Base-by-base conservation (phyloP, 2,113 vertebrate species). In the Todiramphus saurophagus region DNA sequence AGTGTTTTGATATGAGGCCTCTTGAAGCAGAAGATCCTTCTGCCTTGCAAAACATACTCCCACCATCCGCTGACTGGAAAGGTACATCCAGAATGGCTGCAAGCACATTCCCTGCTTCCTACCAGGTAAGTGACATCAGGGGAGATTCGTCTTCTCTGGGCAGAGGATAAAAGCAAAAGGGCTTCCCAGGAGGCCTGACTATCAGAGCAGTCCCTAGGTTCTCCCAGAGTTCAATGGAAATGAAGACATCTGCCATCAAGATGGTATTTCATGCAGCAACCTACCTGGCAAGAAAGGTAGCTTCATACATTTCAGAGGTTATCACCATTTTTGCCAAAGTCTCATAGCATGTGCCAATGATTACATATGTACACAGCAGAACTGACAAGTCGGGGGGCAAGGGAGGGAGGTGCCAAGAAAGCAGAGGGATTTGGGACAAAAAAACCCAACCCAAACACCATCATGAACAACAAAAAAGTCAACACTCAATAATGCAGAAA, bases 161-260 rank as follows among this genome's bases (percentile, higher is more conserved):
- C 72, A 90, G 19, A 72, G 39, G 86, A 93, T 85, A 62, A 93
- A 94, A 94, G 91, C 43, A 83, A 43, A 76, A 43, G 44, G 48
- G 67, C 86, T 72, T 85, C 75, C 68, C 67, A 53, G 62, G 62
- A 88, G 53, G 48, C 35, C 70, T 76, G 73, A 74, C 55, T 74
- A 67, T 10, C 79, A 72, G 10, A 88, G 79, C 35, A 64, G 72
- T 33, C 27, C 51, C 53, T 88, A 80, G 72, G 80, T 86, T 83
- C 87, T 94, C 91, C 83, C 80, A 69, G 55, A 94, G 80, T 79
- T 90, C 89, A 92, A 33, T 35, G 67, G 70, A 95, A 95, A 88
- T 28, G 13, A 88, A 92, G 62, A 83, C 66, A 85, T 89, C 35
- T 85, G 79, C 48, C 89, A 85, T 46, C 86, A 92, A 73, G 79